Evolutionary conservation across 2,888 invertebrate genomes (phyloP).

Genomic region (Aphodius granarius): DNA sequence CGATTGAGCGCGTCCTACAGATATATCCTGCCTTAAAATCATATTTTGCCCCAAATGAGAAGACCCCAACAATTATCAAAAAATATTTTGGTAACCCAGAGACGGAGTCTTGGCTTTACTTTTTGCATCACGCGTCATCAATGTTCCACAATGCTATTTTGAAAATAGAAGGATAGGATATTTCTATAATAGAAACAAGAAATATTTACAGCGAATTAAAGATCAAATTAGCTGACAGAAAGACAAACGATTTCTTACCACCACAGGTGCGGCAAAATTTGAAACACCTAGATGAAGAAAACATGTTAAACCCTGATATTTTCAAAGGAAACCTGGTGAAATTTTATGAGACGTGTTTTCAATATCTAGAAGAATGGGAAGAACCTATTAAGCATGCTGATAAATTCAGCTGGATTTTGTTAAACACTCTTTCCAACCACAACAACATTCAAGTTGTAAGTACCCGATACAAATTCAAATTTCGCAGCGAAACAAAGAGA

Average conservation of each 20-base stretch:
- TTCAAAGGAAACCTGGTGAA: conserved; percentile 11
- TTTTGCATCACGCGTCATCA: conserved; percentile 2
- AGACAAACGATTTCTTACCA: background rate
- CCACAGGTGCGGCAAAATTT: conserved; percentile 7
- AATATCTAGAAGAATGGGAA: conserved; percentile 16
- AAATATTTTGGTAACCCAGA: conserved; percentile 1
- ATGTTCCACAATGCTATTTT: conserved; percentile 6
- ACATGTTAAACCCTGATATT: conserved; percentile 4
- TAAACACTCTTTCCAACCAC: background rate
- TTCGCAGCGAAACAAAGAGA: too few relatives aligned
- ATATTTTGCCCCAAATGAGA: conserved; percentile 5
- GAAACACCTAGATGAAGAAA: conserved; percentile 4
- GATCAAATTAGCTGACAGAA: background rate
- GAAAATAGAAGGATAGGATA: conserved; percentile 10
- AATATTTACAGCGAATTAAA: background rate
- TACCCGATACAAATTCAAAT: too few relatives aligned
- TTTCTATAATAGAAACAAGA: conserved; percentile 6
- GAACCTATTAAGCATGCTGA: background rate
- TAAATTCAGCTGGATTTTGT: conserved; percentile 7
- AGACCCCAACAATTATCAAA: background rate
- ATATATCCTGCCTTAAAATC: conserved; percentile 8
- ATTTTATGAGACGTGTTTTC: conserved; percentile 10
- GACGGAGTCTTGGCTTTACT: conserved; percentile 7
- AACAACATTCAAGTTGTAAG: conserved; percentile 2
- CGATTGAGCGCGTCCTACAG: background rate